Percentiles rank a stretch among this genome's conserved stretches.
phyloP scores from a whole-genome alignment of 1,140 invertebrate species.

The Zeugodacus cucurbitae region DNA sequence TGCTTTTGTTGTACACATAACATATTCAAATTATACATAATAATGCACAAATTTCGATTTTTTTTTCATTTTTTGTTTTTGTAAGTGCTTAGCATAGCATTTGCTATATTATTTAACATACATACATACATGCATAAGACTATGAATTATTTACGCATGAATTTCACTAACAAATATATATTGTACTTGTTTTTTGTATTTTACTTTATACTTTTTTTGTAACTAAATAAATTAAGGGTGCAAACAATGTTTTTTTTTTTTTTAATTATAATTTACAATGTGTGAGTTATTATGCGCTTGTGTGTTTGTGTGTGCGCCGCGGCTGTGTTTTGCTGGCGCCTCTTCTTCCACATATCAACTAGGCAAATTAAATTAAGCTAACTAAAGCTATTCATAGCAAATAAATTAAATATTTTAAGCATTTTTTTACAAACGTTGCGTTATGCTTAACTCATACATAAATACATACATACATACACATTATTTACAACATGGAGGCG shows the following conservation, averaged over 20 bases:
- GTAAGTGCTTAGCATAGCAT: not conserved
- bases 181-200: not conserved
- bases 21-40: constrained; percentile 44
- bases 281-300: not conserved
- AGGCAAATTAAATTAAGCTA: constrained; percentile 16
- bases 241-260: not conserved
- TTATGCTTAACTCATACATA: not conserved
- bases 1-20: constrained; percentile 44
- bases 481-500: not conserved
- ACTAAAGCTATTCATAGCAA: constrained; percentile 35
- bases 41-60: constrained; percentile 45
- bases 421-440: not conserved
- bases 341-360: not conserved
- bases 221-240: constrained; percentile 12
- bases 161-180: constrained; percentile 46
- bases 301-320: not conserved
- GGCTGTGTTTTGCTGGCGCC: not conserved
- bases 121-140: not conserved
- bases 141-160: not conserved
- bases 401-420: constrained; percentile 37
- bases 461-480: not conserved
- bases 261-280: not conserved
- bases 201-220: not conserved
- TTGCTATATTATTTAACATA: not conserved
- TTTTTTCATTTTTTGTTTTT: not conserved